Conservation (phyloP, 2,888 invertebrate genomes). For the Diaprepes abbreviatus region DNA sequence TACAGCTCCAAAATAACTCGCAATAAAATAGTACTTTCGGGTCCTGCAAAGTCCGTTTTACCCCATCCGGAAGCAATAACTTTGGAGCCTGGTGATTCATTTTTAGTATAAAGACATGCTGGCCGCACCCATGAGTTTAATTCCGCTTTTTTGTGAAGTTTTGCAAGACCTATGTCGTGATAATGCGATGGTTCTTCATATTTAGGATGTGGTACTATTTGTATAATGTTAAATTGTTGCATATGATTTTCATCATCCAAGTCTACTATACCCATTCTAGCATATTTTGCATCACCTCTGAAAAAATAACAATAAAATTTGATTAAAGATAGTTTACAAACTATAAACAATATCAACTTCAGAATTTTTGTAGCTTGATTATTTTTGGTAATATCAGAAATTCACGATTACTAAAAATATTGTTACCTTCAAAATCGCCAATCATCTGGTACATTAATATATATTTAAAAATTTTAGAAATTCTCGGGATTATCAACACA, state of each 20-base stretch:
- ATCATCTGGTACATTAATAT: no score
- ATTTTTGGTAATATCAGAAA: no score
- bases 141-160: conserved; percentile 61
- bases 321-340: no score
- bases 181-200: conserved; percentile 65
- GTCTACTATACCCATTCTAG: conserved; percentile 64
- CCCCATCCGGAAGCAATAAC: conserved; percentile 70
- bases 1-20: conserved; percentile 70
- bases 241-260: conserved; percentile 65
- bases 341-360: no score
- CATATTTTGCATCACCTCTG: conserved; percentile 32
- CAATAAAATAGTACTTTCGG: conserved; percentile 63
- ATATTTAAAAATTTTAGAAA: no score
- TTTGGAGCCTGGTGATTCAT: conserved; percentile 50
- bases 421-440: no score
- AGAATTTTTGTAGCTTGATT: no score
- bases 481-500: no score
- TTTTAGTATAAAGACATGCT: conserved; percentile 65
- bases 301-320: background rate
- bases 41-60: conserved; percentile 60
- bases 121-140: conserved; percentile 67
- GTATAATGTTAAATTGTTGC: conserved; percentile 56
- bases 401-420: no score
- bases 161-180: conserved; percentile 70
- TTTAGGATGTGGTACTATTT: conserved; percentile 64